These are phyloP conservation scores for Octopus sinensis DNA, from an alignment of 1,140 invertebrate species.

Conservation along the genomic window DNA sequence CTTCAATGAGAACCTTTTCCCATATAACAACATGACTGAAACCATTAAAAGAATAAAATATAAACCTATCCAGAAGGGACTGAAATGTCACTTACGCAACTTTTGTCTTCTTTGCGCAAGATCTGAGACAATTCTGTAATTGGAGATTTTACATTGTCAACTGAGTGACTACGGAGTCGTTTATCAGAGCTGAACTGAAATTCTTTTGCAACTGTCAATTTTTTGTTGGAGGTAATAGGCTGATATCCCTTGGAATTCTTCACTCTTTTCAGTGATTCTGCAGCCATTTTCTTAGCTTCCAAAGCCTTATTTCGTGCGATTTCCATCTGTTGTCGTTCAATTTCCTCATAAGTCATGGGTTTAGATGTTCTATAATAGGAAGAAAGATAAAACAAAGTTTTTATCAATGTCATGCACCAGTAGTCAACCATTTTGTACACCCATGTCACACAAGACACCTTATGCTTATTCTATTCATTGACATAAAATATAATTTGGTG, in stretches of 20 bases:
- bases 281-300: conserved; percentile 36
- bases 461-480: too few species aligned
- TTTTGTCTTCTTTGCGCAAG: neutral
- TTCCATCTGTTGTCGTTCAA: conserved; percentile 46
- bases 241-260: conserved; percentile 26
- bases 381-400: too few species aligned
- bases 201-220: conserved; percentile 39
- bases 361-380: neutral
- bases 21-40: too few species aligned
- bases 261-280: conserved; percentile 41
- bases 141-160: conserved; percentile 21
- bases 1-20: too few species aligned
- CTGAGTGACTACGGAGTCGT: conserved; percentile 37
- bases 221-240: conserved; percentile 26
- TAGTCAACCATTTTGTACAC: too few species aligned
- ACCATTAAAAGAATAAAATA: too few species aligned
- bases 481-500: too few species aligned
- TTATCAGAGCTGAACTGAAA: conserved; percentile 49
- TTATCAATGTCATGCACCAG: too few species aligned
- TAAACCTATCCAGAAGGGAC: too few species aligned
- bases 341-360: conserved; percentile 31
- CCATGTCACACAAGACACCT: too few species aligned
- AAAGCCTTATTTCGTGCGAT: conserved; percentile 39
- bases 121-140: neutral
- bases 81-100: neutral